These are phyloP conservation scores for Tamandua tetradactyla DNA, from an alignment of 2,797 vertebrate species.

Conservation along the genomic window DNA sequence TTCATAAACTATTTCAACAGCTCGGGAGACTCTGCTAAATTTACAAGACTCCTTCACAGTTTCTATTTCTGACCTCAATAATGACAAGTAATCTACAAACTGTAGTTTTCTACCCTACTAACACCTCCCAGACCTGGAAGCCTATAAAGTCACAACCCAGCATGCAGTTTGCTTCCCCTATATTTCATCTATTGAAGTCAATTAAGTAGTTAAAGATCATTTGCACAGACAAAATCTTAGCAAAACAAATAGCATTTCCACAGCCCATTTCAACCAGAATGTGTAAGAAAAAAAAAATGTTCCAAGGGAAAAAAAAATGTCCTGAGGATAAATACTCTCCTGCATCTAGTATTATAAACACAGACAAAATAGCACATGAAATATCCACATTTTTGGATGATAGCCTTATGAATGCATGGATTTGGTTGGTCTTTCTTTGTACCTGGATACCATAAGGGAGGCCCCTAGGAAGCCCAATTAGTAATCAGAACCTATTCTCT, in stretches of 20 bases:
- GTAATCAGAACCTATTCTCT: background rate
- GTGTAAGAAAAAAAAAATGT: conserved; percentile 49
- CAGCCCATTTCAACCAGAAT: conserved; percentile 64
- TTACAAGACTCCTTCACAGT: conserved; percentile 62
- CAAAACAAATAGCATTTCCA: conserved; percentile 72
- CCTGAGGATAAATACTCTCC: conserved; percentile 50
- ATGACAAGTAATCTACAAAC: conserved; percentile 50
- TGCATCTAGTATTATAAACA: conserved; percentile 26
- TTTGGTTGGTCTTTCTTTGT: background rate
- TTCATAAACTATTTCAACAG: conserved; percentile 56
- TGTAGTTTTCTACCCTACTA: conserved; percentile 55
- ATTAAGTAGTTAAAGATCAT: conserved; percentile 75
- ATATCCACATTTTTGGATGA: background rate
- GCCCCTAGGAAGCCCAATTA: background rate
- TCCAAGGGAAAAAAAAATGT: conserved; percentile 64
- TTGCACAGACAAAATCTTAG: conserved; percentile 75
- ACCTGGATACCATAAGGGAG: background rate
- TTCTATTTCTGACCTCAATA: conserved; percentile 42
- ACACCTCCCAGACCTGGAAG: conserved; percentile 53
- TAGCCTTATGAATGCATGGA: background rate
- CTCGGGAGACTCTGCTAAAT: conserved; percentile 37
- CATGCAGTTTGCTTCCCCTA: conserved; percentile 59
- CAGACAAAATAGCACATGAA: conserved; percentile 41
- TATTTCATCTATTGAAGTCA: conserved; percentile 69
- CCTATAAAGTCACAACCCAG: conserved; percentile 64